Evolutionary conservation across 2,113 vertebrate species (phyloP), one percentile per base, ranked within the genome.

Genomic region (Caranx melampygus): DNA sequence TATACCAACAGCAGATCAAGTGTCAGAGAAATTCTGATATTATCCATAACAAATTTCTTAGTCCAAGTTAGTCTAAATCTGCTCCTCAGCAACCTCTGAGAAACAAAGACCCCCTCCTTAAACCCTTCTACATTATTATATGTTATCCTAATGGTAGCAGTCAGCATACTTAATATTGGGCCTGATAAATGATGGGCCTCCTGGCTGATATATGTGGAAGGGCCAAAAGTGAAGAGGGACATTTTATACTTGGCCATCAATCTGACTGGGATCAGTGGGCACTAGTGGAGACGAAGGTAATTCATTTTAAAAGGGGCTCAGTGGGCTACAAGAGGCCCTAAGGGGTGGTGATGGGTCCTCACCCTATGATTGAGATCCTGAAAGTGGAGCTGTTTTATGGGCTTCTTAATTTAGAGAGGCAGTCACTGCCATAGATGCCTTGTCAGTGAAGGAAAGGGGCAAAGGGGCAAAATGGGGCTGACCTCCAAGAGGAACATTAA

Each of bases 351-450:
- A 92, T 88, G 78, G 83, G 78, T 78, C 84, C 79, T 83, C 86
- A 85, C 79, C 82, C 86, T 81, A 78, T 88, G 87, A 93, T 65
- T 85, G 79, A 94, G 84, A 84, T 87, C 87, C 88, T 84, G 83
- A 90, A 90, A 89, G 90, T 78, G 52, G 64, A 88, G 82, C 82
- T 92, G 83, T 85, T 94, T 94, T 92, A 92, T 80, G 80, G 80
- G 84, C 78, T 66, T 82, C 72, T 88, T 91, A 83, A 91, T 95
- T 93, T 93, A 91, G 91, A 93, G 92, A 89, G 89, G 90, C 93
- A 93, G 79, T 60, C 78, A 84, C 81, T 87, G 78, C 89, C 80
- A 91, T 60, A 71, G 68, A 85, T 75, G 73, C 64, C 82, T 87
- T 86, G 77, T 83, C 89, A 74, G 85, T 84, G 81, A 93, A 87